Conservation (phyloP, 2,113 vertebrate genomes). For the Ginglymostoma cirratum region DNA sequence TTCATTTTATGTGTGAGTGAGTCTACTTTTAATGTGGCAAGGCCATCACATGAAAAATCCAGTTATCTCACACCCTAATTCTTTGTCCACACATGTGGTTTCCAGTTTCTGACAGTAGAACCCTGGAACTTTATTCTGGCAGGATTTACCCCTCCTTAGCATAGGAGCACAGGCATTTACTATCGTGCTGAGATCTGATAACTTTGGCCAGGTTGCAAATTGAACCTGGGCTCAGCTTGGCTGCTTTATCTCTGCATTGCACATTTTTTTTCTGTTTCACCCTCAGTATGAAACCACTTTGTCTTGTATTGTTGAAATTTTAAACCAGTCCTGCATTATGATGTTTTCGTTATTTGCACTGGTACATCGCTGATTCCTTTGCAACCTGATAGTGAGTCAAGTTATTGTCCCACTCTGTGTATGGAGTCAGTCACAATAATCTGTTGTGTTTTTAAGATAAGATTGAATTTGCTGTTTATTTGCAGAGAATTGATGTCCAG, state of each 20-base stretch:
- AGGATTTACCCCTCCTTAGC: background rate
- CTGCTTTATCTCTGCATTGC: background rate
- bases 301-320: background rate
- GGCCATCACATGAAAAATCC: no score
- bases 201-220: background rate
- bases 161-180: background rate
- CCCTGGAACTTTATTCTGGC: background rate
- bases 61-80: background rate
- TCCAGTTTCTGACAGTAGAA: background rate
- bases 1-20: background rate
- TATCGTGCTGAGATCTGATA: background rate
- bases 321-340: background rate
- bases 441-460: background rate
- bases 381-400: background rate
- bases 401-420: background rate
- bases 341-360: background rate
- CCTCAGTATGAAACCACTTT: background rate
- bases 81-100: background rate
- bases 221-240: background rate
- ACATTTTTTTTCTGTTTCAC: background rate
- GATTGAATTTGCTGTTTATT: slow-evolving; percentile 26
- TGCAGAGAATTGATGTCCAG: slow-evolving; percentile 78
- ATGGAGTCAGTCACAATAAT: background rate
- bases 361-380: no score
- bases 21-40: background rate